Evolutionary conservation across 2,113 vertebrate genomes (phyloP).

Genomic region (Tiliqua scincoides): DNA sequence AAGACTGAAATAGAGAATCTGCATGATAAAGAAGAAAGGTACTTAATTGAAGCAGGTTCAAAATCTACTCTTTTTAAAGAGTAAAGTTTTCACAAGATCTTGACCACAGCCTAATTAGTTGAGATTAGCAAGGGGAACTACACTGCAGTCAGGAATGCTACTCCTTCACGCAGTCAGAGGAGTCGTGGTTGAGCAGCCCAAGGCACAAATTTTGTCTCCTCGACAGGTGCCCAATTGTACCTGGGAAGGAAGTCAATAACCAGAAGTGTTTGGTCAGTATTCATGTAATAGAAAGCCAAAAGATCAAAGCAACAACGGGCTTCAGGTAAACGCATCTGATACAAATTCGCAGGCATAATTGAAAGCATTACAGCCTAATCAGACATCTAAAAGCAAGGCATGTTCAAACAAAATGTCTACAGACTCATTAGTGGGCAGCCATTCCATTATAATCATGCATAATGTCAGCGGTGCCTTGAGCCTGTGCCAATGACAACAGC

Average conservation of each 20-base stretch:
- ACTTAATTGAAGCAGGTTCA: neutral
- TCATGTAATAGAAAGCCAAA: conserved; percentile 76
- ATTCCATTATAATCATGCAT: conserved; percentile 83
- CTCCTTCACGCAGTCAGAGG: conserved; percentile 58
- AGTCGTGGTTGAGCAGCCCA: conserved; percentile 74
- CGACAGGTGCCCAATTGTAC: conserved; percentile 68
- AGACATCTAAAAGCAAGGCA: conserved; percentile 84
- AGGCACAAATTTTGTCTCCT: conserved; percentile 36
- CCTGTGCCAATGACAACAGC: conserved; percentile 84
- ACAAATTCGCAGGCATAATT: conserved; percentile 81
- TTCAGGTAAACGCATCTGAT: conserved; percentile 81
- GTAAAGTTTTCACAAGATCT: neutral
- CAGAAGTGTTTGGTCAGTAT: conserved; percentile 72
- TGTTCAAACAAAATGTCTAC: conserved; percentile 81
- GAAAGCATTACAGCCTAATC: conserved; percentile 85
- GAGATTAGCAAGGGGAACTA: neutral
- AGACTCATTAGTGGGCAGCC: conserved; percentile 84
- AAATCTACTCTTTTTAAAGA: neutral
- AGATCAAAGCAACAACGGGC: conserved; percentile 74
- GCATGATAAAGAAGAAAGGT: neutral
- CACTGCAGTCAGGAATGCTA: conserved; percentile 27
- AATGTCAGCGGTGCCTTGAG: conserved; percentile 83
- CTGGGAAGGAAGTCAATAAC: conserved; percentile 70
- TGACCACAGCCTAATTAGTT: neutral
- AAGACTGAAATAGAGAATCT: conserved; percentile 17